Conservation (phyloP, 1,140 invertebrate genomes). For the Drepana arcuata region DNA sequence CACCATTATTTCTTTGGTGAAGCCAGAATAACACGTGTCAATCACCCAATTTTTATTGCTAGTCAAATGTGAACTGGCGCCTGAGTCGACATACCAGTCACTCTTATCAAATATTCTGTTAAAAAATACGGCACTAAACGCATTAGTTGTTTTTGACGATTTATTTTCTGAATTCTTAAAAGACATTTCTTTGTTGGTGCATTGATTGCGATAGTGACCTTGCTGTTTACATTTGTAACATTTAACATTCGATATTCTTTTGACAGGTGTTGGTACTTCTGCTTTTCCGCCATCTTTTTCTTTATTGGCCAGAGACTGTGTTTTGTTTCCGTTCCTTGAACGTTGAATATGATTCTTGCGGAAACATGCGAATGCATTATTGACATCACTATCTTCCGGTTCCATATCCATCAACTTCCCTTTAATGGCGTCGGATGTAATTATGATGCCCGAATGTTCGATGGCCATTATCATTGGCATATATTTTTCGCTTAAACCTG, state of each 20-base stretch:
- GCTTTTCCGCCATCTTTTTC: neutral
- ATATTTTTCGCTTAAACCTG: conserved; percentile 39
- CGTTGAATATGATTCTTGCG: conserved; percentile 1
- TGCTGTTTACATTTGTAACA: neutral
- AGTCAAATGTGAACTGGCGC: conserved; percentile 10
- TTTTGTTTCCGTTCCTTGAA: neutral
- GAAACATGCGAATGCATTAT: conserved; percentile 10
- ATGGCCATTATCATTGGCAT: conserved; percentile 49
- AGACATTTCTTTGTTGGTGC: conserved; percentile 7
- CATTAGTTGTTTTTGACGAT: neutral
- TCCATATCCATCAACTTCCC: conserved; percentile 33
- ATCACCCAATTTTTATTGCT: conserved; percentile 10
- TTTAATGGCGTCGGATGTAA: conserved; percentile 37
- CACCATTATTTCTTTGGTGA: conserved; percentile 21
- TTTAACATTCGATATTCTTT: conserved; percentile 4
- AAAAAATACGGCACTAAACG: neutral
- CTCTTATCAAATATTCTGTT: neutral
- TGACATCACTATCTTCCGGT: conserved; percentile 1
- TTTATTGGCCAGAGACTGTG: conserved; percentile 9
- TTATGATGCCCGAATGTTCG: conserved; percentile 28
- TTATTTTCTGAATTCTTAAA: no score
- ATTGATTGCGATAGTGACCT: neutral
- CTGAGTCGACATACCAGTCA: neutral
- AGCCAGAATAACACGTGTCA: conserved; percentile 8
- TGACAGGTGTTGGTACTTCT: conserved; percentile 5